Base-by-base conservation (phyloP, 2,888 invertebrate species). In the Acronicta leporina region DNA sequence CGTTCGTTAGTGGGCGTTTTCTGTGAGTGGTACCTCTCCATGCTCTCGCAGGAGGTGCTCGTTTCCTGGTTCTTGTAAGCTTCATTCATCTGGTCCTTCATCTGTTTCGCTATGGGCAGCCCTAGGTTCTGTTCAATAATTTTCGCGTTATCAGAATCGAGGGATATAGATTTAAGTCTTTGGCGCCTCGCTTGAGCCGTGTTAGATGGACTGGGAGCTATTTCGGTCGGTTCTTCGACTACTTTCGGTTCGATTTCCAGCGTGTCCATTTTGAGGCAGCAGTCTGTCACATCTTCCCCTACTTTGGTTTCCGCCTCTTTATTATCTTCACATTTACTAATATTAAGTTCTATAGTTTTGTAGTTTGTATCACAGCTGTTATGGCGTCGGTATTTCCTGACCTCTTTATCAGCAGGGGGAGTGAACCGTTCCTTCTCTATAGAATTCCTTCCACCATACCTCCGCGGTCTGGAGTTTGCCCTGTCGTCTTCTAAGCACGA, bases 41-140 rank as follows among this genome's bases (percentile, higher is more conserved):
- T 88, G 63, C 91, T 92, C 51, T 93, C 92, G 51, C 91, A 93
- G 0, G 93, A 94, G 0, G 91, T 88, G 66, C 92, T 92, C 0
- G 88, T 80, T 38, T 94, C 94, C 63, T 91, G 89, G 61, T 91
- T 90, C 57, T 91, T 92, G 43, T 90, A 92, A 0, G 92, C 92
- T 71, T 94, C 94, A 52, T 92, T 94, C 89, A 95, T 91, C 77
- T 95, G 94, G 76, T 95, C 94, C 60, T 94, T 94, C 84, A 95
- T 86, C 68, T 95, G 95, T 66, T 95, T 95, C 13, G 95, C 95
- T 67, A 95, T 95, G 0, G 95, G 95, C 48, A 95, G 77, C 0
- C 95, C 95, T 43, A 95, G 76, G 77, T 95, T 95, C 68, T 95
- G 95, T 85, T 95, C 95, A n/a, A 95, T 95, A 46, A 95, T 93